Evolutionary conservation across 2,888 invertebrate species (phyloP).

Genomic region (Thecocarcelia acutangulata): DNA sequence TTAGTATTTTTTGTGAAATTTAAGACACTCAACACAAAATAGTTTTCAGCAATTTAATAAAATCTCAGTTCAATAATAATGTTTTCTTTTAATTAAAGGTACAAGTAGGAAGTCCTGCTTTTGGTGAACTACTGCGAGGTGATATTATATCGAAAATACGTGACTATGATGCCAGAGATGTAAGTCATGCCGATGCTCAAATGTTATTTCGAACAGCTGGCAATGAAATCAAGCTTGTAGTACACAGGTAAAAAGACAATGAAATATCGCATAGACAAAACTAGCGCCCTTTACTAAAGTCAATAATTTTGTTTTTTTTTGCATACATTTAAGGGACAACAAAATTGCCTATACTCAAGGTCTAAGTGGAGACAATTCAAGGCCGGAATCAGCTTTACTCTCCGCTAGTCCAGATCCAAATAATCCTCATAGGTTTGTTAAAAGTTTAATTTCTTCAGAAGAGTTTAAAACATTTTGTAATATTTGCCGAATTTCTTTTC

Average conservation of each 20-base stretch:
- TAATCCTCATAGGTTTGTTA: constrained; percentile 82
- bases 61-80: not conserved
- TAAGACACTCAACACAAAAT: not conserved
- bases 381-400: constrained; percentile 81
- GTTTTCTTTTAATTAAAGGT: constrained; percentile 84
- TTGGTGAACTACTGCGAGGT: constrained; percentile 91
- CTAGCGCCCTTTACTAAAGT: not conserved
- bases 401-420: constrained; percentile 73
- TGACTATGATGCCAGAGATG: constrained; percentile 92
- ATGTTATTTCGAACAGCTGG: constrained; percentile 91
- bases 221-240: constrained; percentile 89
- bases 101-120: constrained; percentile 91
- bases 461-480: not conserved
- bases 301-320: not conserved
- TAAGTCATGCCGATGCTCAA: constrained; percentile 95
- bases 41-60: too few relatives aligned
- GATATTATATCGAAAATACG: constrained; percentile 95
- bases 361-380: constrained; percentile 82
- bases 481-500: constrained; percentile 1
- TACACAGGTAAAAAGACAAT: constrained; percentile 87
- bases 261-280: not conserved
- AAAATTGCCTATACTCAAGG: constrained; percentile 81
- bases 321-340: constrained; percentile 77
- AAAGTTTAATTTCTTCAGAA: not conserved
- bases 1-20: not conserved